A percentile compares a stretch with the other conserved stretches of the same genome.
Evolutionary conservation across 2,888 invertebrate genomes (phyloP).

Genomic region (Cheilosia vulpina): DNA sequence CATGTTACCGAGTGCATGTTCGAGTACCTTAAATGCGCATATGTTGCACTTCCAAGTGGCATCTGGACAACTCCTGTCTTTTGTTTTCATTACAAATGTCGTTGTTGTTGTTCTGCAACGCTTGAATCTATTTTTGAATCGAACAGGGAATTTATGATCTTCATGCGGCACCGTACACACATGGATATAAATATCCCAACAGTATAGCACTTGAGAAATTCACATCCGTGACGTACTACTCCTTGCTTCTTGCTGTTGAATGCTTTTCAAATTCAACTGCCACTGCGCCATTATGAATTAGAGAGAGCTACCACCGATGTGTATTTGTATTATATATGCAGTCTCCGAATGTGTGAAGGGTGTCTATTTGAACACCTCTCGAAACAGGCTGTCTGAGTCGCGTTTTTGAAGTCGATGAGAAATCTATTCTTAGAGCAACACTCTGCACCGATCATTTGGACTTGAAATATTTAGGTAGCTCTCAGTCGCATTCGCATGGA

Average conservation of each 20-base stretch:
- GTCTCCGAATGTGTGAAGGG: conserved; percentile 7
- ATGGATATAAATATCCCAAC: conserved; percentile 45
- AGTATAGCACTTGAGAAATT: conserved; percentile 32
- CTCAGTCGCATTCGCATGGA: conserved; percentile 24
- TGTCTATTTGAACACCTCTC: conserved; percentile 32
- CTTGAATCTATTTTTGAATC: conserved; percentile 49
- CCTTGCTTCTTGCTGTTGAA: neutral
- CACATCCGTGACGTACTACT: conserved; percentile 48
- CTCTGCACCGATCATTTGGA: conserved; percentile 41
- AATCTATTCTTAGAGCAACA: conserved; percentile 52
- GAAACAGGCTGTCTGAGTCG: conserved; percentile 3
- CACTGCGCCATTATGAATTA: conserved; percentile 54
- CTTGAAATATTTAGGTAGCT: conserved; percentile 47
- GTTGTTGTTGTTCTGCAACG: conserved; percentile 8
- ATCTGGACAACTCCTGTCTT: conserved; percentile 61
- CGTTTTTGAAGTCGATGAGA: conserved; percentile 29
- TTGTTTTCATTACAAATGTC: conserved; percentile 6
- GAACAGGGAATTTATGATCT: conserved; percentile 50
- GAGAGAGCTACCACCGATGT: conserved; percentile 11
- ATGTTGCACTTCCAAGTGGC: conserved; percentile 48
- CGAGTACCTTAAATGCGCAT: conserved; percentile 34
- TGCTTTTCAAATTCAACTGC: conserved; percentile 8
- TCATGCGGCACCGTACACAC: conserved; percentile 11
- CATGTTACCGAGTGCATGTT: conserved; percentile 3
- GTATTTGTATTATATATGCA: conserved; percentile 8